Conservation (phyloP, 2,888 invertebrate genomes). For the Harpalus rubripes region DNA sequence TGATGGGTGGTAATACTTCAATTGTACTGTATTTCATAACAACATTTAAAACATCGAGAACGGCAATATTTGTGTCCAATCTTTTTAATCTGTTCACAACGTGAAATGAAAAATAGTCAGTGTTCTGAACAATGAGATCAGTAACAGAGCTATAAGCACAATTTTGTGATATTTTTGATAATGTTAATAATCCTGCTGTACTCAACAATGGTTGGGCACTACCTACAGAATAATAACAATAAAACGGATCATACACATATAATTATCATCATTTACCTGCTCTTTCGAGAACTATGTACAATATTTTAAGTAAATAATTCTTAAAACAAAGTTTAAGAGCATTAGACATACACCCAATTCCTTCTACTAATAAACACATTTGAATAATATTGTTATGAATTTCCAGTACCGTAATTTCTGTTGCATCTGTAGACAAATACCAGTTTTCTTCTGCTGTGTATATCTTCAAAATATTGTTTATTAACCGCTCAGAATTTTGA, state of each 20-base stretch:
- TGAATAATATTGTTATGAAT: constrained; percentile 84
- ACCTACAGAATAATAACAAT: constrained; percentile 77
- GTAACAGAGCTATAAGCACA: constrained; percentile 80
- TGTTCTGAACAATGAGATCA: constrained; percentile 83
- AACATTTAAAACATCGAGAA: constrained; percentile 85
- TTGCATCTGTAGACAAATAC: constrained; percentile 77
- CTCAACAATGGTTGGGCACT: constrained; percentile 83
- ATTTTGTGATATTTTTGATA: constrained; percentile 81
- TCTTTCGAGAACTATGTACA: constrained; percentile 85
- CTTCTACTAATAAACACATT: constrained; percentile 85
- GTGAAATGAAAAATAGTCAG: constrained; percentile 87
- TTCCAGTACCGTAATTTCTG: constrained; percentile 71
- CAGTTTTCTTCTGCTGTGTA: constrained; percentile 80
- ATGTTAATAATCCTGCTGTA: constrained; percentile 81
- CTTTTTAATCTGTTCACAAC: constrained; percentile 83
- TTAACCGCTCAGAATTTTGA: constrained; percentile 35
- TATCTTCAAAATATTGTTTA: constrained; percentile 72
- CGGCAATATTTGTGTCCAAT: constrained; percentile 82
- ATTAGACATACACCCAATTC: constrained; percentile 83
- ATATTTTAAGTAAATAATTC: constrained; percentile 82
- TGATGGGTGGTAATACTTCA: constrained; percentile 83
- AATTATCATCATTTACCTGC: constrained; percentile 79
- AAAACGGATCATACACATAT: not conserved
- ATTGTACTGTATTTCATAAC: constrained; percentile 85
- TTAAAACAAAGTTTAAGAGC: constrained; percentile 80